phyloP scores from a whole-genome alignment of 2,888 invertebrate species.

The Torymus aiolomorphi region DNA sequence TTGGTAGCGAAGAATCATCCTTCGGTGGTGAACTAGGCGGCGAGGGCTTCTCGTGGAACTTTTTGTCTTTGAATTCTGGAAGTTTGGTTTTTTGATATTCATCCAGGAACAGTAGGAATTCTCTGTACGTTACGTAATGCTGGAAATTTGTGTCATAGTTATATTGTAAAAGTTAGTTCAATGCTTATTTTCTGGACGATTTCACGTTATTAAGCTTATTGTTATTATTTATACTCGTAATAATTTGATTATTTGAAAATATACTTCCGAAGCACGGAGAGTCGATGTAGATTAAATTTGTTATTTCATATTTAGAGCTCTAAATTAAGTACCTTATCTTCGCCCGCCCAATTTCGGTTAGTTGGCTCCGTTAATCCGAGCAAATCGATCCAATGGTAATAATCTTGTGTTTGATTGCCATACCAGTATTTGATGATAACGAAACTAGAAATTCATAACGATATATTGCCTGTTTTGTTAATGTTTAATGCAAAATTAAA shows the following conservation, averaged over 20 bases:
- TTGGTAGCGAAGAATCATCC: conserved; percentile 52
- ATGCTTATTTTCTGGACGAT: no score
- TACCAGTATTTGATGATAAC: conserved; percentile 88
- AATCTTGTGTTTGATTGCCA: conserved; percentile 83
- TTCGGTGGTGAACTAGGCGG: conserved; percentile 63
- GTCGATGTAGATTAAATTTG: conserved; percentile 18
- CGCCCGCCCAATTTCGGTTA: conserved; percentile 84
- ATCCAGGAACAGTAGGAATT: conserved; percentile 82
- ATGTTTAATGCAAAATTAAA: conserved; percentile 2
- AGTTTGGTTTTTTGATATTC: conserved; percentile 78
- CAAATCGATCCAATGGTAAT: conserved; percentile 84
- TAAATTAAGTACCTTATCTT: conserved; percentile 75
- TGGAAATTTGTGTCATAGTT: conserved; percentile 64
- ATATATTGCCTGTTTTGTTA: conserved; percentile 6
- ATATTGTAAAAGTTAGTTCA: no score
- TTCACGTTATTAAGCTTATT: no score
- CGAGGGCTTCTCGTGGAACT: conserved; percentile 58
- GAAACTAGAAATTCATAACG: conserved; percentile 77
- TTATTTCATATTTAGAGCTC: conserved; percentile 26
- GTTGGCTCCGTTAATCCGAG: conserved; percentile 83
- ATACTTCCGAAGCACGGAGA: background rate
- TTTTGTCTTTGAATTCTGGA: conserved; percentile 73
- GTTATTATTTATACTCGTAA: no score
- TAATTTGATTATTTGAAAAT: no score
- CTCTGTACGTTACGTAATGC: conserved; percentile 84